phyloP scores from a whole-genome alignment of 2,797 vertebrate species.

The Parauchenoglanis ngamensis region DNA sequence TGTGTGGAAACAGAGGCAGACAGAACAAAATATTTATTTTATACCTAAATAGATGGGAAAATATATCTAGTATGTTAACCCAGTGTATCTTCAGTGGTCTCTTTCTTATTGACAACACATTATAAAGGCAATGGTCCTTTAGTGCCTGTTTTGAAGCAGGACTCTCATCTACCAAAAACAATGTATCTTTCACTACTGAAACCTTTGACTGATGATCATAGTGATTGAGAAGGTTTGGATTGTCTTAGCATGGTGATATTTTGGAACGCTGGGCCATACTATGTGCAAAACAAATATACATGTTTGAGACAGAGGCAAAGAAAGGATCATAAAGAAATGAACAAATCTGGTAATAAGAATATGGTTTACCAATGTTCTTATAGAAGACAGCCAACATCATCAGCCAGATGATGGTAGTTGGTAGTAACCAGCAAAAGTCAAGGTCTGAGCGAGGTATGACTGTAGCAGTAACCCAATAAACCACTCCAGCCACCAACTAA shows the following conservation, averaged over 20 bases:
- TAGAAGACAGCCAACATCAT: background rate
- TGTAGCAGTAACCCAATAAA: slow-evolving; percentile 1
- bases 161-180: background rate
- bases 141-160: background rate
- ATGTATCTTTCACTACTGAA: background rate
- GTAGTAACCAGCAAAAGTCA: slow-evolving; percentile 1
- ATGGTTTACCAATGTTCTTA: too few species aligned
- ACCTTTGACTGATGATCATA: slow-evolving; percentile 11
- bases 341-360: slow-evolving; percentile 11
- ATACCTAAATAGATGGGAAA: background rate
- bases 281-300: background rate
- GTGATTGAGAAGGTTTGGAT: background rate
- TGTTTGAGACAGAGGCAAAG: background rate
- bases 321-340: background rate
- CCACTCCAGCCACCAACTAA: background rate
- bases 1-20: slow-evolving; percentile 7
- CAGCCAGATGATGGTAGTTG: background rate
- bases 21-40: background rate
- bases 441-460: background rate
- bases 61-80: background rate
- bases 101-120: background rate
- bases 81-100: background rate
- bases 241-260: background rate
- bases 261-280: background rate
- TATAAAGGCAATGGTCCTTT: background rate